A percentile compares a stretch with the other conserved stretches of the same genome.
Evolutionary conservation across 2,888 invertebrate species (phyloP).

Genomic region (Marronus borbonicus): DNA sequence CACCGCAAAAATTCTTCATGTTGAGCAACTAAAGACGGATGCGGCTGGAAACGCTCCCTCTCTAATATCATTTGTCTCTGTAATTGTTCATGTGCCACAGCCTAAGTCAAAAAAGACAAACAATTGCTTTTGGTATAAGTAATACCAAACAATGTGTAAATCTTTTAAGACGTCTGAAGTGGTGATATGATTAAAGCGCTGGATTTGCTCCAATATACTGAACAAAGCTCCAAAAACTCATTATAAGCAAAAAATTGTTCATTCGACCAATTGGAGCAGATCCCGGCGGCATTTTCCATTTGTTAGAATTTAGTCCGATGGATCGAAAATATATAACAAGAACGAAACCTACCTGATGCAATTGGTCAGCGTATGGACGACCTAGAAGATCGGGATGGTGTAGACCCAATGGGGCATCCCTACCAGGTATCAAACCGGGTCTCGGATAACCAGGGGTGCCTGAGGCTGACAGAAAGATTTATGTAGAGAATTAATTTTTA

Average conservation of each 20-base stretch:
- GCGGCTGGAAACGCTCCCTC: constrained; percentile 81
- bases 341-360: constrained; percentile 75
- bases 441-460: constrained; percentile 75
- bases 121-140: constrained; percentile 50
- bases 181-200: not conserved
- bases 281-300: not conserved
- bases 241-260: too few relatives aligned
- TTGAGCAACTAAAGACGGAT: constrained; percentile 77
- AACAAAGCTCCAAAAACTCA: not conserved
- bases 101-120: constrained; percentile 70
- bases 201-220: not conserved
- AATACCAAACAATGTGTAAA: constrained; percentile 48
- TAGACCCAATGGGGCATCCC: constrained; percentile 77
- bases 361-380: constrained; percentile 86
- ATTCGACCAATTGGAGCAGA: not conserved
- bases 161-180: constrained; percentile 31
- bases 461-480: constrained; percentile 65
- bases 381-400: constrained; percentile 86
- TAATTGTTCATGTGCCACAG: constrained; percentile 88
- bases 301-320: not conserved
- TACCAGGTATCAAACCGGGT: constrained; percentile 75
- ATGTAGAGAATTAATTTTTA: not conserved
- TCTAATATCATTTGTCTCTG: constrained; percentile 89
- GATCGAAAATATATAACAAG: too few relatives aligned
- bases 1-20: constrained; percentile 80